Evolutionary conservation across 2,113 vertebrate genomes (phyloP).

Genomic region (Indicator maculatus): DNA sequence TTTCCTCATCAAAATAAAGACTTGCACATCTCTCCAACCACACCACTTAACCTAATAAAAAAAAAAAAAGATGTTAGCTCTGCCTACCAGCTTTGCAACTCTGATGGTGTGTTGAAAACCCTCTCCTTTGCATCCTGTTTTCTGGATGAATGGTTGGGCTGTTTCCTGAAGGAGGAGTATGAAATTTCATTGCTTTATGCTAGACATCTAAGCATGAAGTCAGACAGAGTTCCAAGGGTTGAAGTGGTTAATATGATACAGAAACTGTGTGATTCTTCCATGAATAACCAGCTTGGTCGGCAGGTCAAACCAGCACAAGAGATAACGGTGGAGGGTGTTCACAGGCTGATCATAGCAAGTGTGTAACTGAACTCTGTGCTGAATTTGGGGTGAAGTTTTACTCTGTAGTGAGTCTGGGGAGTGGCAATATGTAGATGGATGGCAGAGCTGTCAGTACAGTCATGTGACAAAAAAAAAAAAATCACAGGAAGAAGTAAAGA

Average conservation of each 20-base stretch:
- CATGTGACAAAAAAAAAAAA: background rate
- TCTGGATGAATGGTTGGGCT: constrained; percentile 17
- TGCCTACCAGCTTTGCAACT: background rate
- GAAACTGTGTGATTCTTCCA: constrained; percentile 35
- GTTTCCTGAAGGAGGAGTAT: constrained; percentile 37
- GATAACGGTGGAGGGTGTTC: background rate
- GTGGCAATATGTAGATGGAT: rapidly evolving
- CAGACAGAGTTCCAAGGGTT: constrained; percentile 17
- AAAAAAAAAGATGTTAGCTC: background rate
- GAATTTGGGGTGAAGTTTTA: background rate
- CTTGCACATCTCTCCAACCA: background rate
- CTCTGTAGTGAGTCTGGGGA: background rate
- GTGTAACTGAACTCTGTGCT: background rate
- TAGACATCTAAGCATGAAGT: constrained; percentile 12
- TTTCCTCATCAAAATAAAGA: background rate
- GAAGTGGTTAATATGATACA: constrained; percentile 7
- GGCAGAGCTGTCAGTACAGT: background rate
- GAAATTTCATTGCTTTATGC: constrained; percentile 30
- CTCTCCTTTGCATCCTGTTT: constrained; percentile 11
- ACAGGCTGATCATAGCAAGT: background rate
- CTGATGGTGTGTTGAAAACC: background rate
- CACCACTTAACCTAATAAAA: background rate
- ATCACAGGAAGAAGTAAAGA: background rate
- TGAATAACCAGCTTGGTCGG: constrained; percentile 28
- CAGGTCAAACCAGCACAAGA: constrained; percentile 34